These are phyloP conservation scores for Mantis religiosa DNA, from an alignment of 2,888 invertebrate species.

Conservation along the genomic window DNA sequence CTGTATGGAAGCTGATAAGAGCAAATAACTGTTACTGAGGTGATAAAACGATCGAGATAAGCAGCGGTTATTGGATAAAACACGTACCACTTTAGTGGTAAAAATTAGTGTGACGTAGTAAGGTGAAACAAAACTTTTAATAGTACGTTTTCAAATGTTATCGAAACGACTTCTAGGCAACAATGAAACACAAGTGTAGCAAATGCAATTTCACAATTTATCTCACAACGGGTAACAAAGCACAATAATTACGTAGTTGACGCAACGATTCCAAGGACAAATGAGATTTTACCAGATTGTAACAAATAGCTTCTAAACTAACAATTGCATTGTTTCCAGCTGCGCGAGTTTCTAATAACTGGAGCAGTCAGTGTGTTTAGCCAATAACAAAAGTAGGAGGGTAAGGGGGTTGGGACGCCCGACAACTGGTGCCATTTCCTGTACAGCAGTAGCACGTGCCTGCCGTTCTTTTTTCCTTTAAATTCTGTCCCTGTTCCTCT, in stretches of 20 bases:
- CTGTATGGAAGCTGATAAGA: too few relatives aligned
- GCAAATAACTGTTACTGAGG: too few relatives aligned
- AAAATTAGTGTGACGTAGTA: too few relatives aligned
- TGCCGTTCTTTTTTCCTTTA: background rate
- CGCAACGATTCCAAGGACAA: background rate
- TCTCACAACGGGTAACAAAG: background rate
- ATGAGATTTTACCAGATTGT: background rate
- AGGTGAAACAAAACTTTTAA: too few relatives aligned
- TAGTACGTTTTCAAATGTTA: constrained; percentile 30
- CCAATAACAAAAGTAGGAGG: background rate
- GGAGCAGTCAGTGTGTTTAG: background rate
- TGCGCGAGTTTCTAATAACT: background rate
- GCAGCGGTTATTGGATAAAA: too few relatives aligned
- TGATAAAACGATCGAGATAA: too few relatives aligned
- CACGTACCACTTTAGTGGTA: too few relatives aligned
- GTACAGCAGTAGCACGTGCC: background rate
- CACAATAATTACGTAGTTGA: background rate
- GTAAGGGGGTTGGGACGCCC: background rate
- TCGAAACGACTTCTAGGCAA: constrained; percentile 46
- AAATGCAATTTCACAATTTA: too few relatives aligned
- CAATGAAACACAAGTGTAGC: too few relatives aligned
- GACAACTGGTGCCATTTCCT: background rate
- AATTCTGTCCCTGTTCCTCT: background rate
- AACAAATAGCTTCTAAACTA: background rate
- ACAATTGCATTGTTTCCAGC: background rate